Evolutionary conservation across 2,888 invertebrate species (phyloP).

Genomic region (Cepaea hortensis): DNA sequence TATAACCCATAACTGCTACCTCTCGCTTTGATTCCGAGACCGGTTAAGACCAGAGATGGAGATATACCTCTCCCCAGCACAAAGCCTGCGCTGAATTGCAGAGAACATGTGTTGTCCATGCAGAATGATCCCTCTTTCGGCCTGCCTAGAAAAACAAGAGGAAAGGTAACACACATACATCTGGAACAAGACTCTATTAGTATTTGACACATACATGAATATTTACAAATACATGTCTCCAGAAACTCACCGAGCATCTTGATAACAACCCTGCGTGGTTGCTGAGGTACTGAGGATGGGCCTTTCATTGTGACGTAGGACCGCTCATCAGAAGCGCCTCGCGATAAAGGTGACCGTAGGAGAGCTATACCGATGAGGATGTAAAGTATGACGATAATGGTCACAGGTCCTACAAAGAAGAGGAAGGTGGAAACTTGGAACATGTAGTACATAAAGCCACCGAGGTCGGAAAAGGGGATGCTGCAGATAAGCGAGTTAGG

Average conservation of each 20-base stretch:
- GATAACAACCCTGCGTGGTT: constrained; percentile 62
- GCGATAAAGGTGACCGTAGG: constrained; percentile 56
- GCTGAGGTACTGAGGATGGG: constrained; percentile 35
- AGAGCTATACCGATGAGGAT: constrained; percentile 69
- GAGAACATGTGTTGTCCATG: too few relatives aligned
- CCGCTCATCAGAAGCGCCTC: constrained; percentile 53
- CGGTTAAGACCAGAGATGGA: too few relatives aligned
- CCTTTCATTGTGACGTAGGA: constrained; percentile 46
- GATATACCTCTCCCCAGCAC: too few relatives aligned
- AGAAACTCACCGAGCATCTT: constrained; percentile 65
- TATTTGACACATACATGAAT: too few relatives aligned
- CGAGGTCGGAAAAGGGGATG: constrained; percentile 59
- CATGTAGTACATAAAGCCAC: constrained; percentile 55
- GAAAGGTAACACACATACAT: too few relatives aligned
- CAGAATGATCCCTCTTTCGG: too few relatives aligned
- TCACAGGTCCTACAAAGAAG: constrained; percentile 80
- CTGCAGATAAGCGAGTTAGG: constrained; percentile 65
- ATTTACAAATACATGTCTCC: too few relatives aligned
- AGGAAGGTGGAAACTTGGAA: constrained; percentile 47
- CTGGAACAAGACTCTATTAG: too few relatives aligned
- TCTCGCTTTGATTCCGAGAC: too few relatives aligned
- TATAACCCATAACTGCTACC: too few relatives aligned
- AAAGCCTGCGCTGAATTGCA: too few relatives aligned
- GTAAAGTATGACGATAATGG: constrained; percentile 87
- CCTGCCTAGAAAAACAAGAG: too few relatives aligned